Base-by-base conservation (phyloP, 1,140 invertebrate species). In the Thaumatotibia leucotreta region DNA sequence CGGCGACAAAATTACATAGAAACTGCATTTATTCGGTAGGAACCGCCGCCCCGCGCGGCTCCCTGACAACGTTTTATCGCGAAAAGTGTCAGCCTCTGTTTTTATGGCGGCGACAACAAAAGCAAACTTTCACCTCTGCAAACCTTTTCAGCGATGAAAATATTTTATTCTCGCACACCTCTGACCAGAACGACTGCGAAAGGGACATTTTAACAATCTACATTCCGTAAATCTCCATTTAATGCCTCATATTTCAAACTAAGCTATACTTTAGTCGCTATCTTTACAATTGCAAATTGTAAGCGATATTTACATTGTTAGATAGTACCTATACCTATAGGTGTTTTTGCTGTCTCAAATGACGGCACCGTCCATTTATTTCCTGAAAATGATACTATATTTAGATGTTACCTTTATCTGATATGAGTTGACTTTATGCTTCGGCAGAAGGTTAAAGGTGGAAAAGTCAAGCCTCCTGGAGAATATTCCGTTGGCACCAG, bases 351-450 rank as follows among this genome's bases (percentile, higher is more conserved):
- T 10, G 50, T 1, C 8, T 22, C 4, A 20, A 23, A 52, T 52
- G 22, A 52, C 23, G 50, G 22, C 20, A 52, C 10, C 24, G 17
- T 50, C 22, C 50, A 52, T 52, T 52, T 52, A 52, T n/a, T 27
- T 52, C 9, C 2, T 22, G 10, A n/a, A 24, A 24, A 24, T 10
- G 27, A 6, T 24, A 54, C 1, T 58, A 29, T 31, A 10, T 10
- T 4, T 24, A n/a, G 23, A 27, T 74, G 94, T 94, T 93, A 98
- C 97, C 97, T 99, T 98, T 86, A 99, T 98, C 93, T 99, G 97
- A 93, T 99, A 99, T 77, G 98, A 98, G 93, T 99, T 99, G 84
- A 98, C 95, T 93, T 98, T 98, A 84, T 97, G 96, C 84, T 95
- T 95, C 63, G 98, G 98, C 74, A 99, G 93, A 66, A 95, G 94